Conservation (phyloP, 2,113 vertebrate species). For the Indicator indicator region DNA sequence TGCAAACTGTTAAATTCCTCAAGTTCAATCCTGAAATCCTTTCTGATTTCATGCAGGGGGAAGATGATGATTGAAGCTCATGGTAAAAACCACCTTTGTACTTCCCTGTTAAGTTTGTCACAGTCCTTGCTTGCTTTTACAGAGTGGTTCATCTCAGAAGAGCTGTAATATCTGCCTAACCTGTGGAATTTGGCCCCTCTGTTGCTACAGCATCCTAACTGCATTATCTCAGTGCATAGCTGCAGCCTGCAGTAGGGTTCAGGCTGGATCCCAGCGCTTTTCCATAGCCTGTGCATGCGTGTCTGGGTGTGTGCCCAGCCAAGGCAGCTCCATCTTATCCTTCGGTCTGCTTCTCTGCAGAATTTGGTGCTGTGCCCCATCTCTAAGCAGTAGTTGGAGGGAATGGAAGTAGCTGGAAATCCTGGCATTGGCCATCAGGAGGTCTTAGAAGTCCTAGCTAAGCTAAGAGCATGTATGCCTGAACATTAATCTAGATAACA, state of each 20-base stretch:
- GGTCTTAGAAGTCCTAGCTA: neutral
- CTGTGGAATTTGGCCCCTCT: neutral
- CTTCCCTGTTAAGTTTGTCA: neutral
- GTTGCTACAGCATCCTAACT: neutral
- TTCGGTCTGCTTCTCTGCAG: neutral
- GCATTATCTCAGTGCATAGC: neutral
- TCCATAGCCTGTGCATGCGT: rapidly evolving
- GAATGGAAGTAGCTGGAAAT: neutral
- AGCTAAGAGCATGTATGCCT: neutral
- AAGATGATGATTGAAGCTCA: constrained; percentile 19
- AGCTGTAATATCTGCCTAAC: neutral
- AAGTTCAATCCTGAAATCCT: constrained; percentile 19
- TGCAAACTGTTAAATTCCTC: constrained; percentile 28
- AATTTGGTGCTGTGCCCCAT: neutral
- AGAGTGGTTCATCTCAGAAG: neutral
- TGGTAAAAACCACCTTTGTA: neutral
- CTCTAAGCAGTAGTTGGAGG: neutral
- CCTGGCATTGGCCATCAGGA: neutral
- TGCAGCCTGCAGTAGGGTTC: neutral
- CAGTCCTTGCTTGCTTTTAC: neutral
- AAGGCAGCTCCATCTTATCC: rapidly evolving
- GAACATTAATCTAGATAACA: neutral
- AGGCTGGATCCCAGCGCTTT: neutral
- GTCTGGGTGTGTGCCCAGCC: neutral
- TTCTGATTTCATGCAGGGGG: constrained; percentile 14